Evolutionary conservation across 2,797 vertebrate species (phyloP).

Genomic region (Champsocephalus esox): DNA sequence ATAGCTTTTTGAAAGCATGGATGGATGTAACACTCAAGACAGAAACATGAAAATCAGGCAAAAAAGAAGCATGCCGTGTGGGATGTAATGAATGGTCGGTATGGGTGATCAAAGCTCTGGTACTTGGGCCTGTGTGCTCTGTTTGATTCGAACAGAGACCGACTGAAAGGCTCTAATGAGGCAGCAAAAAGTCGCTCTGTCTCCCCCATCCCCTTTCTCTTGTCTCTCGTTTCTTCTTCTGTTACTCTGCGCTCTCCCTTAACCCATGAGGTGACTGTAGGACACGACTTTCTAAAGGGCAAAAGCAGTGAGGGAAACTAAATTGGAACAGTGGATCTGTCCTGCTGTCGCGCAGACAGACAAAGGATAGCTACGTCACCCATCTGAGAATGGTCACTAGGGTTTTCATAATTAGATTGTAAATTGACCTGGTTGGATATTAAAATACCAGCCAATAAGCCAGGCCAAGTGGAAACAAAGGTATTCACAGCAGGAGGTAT

Average conservation of each 20-base stretch:
- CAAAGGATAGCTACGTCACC: background rate
- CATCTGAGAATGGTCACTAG: slow-evolving; percentile 18
- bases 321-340: slow-evolving; percentile 1
- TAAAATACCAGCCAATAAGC: slow-evolving; percentile 4
- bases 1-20: slow-evolving; percentile 20
- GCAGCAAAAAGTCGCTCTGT: slow-evolving; percentile 11
- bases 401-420: slow-evolving; percentile 28
- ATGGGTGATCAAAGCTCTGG: slow-evolving; percentile 33
- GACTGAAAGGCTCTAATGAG: slow-evolving; percentile 61
- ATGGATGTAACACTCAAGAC: slow-evolving; percentile 9
- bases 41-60: slow-evolving; percentile 2
- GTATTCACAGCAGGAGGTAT: background rate
- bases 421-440: background rate
- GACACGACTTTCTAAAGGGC: slow-evolving; percentile 31
- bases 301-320: slow-evolving; percentile 1
- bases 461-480: background rate
- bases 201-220: slow-evolving; percentile 6
- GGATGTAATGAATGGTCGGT: slow-evolving; percentile 15
- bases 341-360: background rate
- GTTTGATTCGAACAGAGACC: slow-evolving; percentile 40
- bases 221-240: background rate
- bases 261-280: slow-evolving; percentile 25
- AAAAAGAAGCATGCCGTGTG: slow-evolving; percentile 13
- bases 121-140: background rate
- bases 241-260: slow-evolving; percentile 6